Conservation (phyloP, 2,113 vertebrate species). For the Silurus asotus region DNA sequence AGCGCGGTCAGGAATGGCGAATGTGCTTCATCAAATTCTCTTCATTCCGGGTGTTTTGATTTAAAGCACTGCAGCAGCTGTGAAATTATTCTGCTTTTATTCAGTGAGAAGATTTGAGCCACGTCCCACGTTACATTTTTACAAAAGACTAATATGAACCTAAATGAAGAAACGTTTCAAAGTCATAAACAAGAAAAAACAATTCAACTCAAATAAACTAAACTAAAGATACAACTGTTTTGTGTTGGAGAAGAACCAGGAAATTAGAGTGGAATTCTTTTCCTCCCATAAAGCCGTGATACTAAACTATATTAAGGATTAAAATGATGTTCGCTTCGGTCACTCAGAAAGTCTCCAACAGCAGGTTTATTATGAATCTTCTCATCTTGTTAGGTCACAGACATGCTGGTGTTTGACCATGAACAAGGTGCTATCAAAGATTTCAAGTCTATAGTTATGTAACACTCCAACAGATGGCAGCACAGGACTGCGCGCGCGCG, state of each 20-base stretch:
- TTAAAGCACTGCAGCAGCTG: background rate
- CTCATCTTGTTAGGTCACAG: too few species aligned
- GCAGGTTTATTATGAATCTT: too few species aligned
- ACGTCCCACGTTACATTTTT: background rate
- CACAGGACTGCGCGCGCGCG: too few species aligned
- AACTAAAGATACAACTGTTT: background rate
- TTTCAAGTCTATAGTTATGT: too few species aligned
- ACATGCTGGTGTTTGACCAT: too few species aligned
- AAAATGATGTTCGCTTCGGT: background rate
- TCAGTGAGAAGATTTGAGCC: background rate
- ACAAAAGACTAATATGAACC: background rate
- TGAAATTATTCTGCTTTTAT: background rate
- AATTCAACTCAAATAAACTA: background rate
- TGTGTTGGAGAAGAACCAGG: background rate
- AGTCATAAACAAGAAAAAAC: background rate
- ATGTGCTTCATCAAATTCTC: background rate
- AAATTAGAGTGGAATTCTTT: background rate
- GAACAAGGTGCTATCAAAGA: too few species aligned
- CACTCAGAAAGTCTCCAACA: too few species aligned
- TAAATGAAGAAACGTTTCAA: background rate
- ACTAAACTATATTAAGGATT: background rate
- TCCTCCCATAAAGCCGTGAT: background rate
- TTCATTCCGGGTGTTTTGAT: too few species aligned
- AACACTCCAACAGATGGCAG: too few species aligned
- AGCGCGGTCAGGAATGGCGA: background rate